Percentiles rank a stretch among this genome's conserved stretches.
These are phyloP conservation scores for Numida meleagris DNA, from an alignment of 2,113 vertebrate genomes.

Conservation along the genomic window DNA sequence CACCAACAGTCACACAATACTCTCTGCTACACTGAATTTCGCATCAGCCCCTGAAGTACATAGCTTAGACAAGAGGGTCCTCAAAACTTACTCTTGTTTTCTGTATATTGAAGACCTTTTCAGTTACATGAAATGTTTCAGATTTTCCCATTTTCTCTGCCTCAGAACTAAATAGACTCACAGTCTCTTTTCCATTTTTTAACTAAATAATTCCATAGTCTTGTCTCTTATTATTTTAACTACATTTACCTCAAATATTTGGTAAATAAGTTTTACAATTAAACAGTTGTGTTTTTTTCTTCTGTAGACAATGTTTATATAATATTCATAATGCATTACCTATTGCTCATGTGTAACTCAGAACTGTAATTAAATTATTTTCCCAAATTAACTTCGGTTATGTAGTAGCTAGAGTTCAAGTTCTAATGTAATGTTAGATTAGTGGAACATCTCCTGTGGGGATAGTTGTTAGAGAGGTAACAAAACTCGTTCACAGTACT, in stretches of 20 bases:
- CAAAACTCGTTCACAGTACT: background rate
- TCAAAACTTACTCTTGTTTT: background rate
- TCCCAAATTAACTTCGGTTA: slow-evolving; percentile 66
- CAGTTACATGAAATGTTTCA: background rate
- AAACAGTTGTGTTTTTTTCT: background rate
- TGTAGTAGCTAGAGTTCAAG: slow-evolving; percentile 62
- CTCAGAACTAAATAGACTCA: background rate
- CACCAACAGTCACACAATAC: background rate
- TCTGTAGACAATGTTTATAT: slow-evolving; percentile 23
- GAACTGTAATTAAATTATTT: slow-evolving; percentile 71
- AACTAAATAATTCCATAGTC: slow-evolving; percentile 21
- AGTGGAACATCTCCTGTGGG: slow-evolving; percentile 50
- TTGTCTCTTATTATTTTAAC: background rate
- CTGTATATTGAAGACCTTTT: background rate
- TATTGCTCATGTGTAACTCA: slow-evolving; percentile 32
- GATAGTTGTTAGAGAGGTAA: slow-evolving; percentile 2
- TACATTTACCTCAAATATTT: slow-evolving; percentile 20
- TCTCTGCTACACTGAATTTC: background rate
- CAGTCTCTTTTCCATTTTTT: background rate
- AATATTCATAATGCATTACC: slow-evolving; percentile 50
- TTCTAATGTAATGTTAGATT: slow-evolving; percentile 66
- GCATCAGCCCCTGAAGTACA: background rate
- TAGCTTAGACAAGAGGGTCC: background rate
- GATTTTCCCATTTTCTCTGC: background rate
- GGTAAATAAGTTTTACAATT: slow-evolving; percentile 40